These are phyloP conservation scores for Saccopteryx bilineata DNA, from an alignment of 2,113 vertebrate species.

Conservation along the genomic window DNA sequence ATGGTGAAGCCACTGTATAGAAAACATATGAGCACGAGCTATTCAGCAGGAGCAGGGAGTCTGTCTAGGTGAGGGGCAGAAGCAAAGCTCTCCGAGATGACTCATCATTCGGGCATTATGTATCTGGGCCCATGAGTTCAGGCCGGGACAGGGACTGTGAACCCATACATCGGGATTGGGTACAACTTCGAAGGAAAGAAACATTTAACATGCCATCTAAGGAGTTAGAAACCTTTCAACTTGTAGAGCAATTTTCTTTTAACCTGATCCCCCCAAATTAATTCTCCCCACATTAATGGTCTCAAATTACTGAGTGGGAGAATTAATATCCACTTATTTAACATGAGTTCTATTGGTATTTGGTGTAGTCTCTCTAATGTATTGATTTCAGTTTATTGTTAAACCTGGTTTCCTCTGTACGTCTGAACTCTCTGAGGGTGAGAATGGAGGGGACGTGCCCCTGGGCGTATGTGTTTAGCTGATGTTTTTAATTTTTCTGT, in stretches of 20 bases:
- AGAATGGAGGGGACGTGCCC: not conserved
- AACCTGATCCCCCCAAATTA: not conserved
- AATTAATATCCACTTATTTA: not conserved
- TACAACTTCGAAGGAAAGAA: not conserved
- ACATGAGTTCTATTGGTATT: not conserved
- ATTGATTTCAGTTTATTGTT: slow-evolving; percentile 11
- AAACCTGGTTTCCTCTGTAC: not conserved
- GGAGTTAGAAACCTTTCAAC: not conserved
- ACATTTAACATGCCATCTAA: not conserved
- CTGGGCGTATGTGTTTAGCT: not conserved
- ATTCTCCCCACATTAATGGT: slow-evolving; percentile 3
- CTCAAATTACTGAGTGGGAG: not conserved
- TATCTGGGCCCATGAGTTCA: not conserved
- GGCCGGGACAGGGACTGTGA: not conserved
- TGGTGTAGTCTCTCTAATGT: not conserved
- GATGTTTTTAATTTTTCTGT: not conserved
- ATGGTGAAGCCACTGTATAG: not conserved
- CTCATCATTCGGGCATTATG: not conserved
- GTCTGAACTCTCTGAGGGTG: not conserved
- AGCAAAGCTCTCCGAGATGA: not conserved
- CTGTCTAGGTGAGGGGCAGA: not conserved
- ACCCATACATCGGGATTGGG: not conserved
- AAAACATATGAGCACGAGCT: not conserved
- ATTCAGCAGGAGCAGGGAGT: not conserved
- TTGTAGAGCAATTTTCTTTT: slow-evolving; percentile 6